These are phyloP conservation scores for Melanocharis versteri DNA, from an alignment of 2,113 vertebrate species.

Conservation along the genomic window DNA sequence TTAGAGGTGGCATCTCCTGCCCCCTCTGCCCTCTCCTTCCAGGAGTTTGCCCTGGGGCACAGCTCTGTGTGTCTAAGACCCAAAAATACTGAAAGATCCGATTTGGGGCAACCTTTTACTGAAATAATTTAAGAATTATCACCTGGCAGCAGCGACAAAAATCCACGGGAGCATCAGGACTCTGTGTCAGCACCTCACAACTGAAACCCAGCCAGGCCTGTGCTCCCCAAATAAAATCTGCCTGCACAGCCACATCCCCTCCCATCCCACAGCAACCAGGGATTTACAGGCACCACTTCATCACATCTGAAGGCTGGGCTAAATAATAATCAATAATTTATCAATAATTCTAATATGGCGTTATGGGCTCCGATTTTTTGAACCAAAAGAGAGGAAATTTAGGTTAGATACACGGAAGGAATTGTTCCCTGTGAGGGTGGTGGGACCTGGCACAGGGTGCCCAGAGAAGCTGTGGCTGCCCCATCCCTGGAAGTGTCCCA, in stretches of 20 bases:
- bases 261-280: accelerated
- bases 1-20: accelerated
- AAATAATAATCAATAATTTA: neutral
- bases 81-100: neutral
- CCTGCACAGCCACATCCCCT: neutral
- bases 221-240: neutral
- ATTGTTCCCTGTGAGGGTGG: neutral
- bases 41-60: neutral
- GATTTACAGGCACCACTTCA: neutral
- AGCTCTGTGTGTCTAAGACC: accelerated
- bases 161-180: neutral
- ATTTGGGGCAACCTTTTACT: neutral
- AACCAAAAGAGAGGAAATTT: neutral
- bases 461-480: neutral
- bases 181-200: neutral
- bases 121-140: neutral
- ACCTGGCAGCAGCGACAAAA: neutral
- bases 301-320: neutral
- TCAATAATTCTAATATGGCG: neutral
- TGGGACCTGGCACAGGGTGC: neutral
- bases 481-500: neutral
- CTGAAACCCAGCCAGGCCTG: neutral
- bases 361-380: neutral
- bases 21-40: neutral
- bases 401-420: neutral